Conservation (phyloP, 2,113 vertebrate species). For the Megalops atlanticus region DNA sequence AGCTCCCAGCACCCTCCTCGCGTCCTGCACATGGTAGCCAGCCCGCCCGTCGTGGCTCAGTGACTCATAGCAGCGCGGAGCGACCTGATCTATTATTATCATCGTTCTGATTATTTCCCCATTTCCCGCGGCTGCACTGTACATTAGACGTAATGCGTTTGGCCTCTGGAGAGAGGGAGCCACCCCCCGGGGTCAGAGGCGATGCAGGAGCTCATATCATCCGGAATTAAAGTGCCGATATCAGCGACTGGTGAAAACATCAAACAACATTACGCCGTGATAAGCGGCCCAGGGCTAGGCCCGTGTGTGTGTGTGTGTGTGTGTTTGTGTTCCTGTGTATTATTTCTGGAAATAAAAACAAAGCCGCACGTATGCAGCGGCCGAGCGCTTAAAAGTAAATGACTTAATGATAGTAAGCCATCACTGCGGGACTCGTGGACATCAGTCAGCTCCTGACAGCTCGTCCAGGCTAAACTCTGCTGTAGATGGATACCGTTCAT, state of each 20-base stretch:
- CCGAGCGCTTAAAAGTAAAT: neutral
- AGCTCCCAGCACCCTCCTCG: neutral
- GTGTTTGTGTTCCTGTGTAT: neutral
- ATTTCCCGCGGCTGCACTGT: conserved; percentile 18
- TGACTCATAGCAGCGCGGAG: neutral
- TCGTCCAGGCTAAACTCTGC: neutral
- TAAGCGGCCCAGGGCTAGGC: conserved; percentile 6
- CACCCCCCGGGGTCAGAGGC: conserved; percentile 34
- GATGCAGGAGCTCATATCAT: conserved; percentile 31
- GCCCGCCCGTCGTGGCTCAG: neutral
- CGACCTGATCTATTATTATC: conserved; percentile 29
- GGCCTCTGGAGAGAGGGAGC: conserved; percentile 26
- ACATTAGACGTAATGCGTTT: conserved; percentile 39
- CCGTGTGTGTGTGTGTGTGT: neutral
- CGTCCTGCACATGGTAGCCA: neutral
- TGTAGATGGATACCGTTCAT: neutral
- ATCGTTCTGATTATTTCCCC: conserved; percentile 25
- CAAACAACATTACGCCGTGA: conserved; percentile 12
- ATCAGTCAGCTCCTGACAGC: conserved; percentile 8
- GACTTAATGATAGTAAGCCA: neutral
- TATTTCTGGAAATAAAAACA: neutral
- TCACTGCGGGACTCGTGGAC: neutral
- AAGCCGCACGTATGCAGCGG: neutral
- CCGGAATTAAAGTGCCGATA: conserved; percentile 34
- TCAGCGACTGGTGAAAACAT: conserved; percentile 36